Evolutionary conservation across 1,140 invertebrate species (phyloP), one percentile per base, ranked within the genome.

Genomic region (Lamellibrachia luymesi): DNA sequence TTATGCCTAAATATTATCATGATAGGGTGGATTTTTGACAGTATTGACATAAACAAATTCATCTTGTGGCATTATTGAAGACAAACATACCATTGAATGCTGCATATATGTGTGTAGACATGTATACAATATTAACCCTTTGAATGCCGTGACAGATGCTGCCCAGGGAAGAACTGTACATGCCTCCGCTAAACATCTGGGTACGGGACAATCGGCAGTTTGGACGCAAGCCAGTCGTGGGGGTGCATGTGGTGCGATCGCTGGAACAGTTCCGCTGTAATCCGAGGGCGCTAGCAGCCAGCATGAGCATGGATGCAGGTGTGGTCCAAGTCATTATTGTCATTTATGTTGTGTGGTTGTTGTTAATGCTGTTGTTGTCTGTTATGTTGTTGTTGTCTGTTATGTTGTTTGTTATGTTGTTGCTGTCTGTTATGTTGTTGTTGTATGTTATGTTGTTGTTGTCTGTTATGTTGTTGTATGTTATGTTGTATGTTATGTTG

Each of bases 141-240:
- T 17, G 8, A 4, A 13, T 38, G 27, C 50, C 49, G 17, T 90
- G n/a, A 6, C 93, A 97, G 96, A 97, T 97, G 96, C 94, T 97
- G 93, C 97, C 97, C 0, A 96, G 96, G 93, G 97, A 97, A 94
- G 96, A 96, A 91, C 93, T 97, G 56, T 97, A 97, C 95, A 96
- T 96, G 95, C 97, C 97, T 6, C 97, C 97, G 2, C 94, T 97
- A 93, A 97, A 96, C 93, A 96, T 97, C 91, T 94, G 96, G 49
- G 96, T 97, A 8, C 92, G 96, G 90, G 97, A 97, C 94, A 96
- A 97, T 94, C 94, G 97, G 51, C 95, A 96, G 93, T 97, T 97
- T 95, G 97, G 97, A 4, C 95, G 96, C 13, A 96, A 96, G 93
- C 97, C 97, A 80, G 95, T 96, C 6, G 96, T 97, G 38, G 97